Conservation (phyloP, 2,888 invertebrate genomes). For the Ochlodes sylvanus region DNA sequence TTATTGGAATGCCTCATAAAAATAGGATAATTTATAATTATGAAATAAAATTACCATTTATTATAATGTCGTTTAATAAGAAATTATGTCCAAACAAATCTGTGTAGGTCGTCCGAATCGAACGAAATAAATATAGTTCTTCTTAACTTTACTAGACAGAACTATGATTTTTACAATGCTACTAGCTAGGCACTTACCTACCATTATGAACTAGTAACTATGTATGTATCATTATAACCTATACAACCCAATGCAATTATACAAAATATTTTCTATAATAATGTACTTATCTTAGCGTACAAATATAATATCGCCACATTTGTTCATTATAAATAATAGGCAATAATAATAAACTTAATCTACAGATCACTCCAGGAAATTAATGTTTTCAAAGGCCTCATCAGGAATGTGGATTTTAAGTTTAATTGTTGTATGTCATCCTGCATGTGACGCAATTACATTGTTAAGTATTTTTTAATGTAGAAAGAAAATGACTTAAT, state of each 20-base stretch:
- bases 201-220: constrained; percentile 59
- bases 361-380: constrained; percentile 46
- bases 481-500: too few species aligned
- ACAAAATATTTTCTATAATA: constrained; percentile 77
- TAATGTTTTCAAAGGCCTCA: constrained; percentile 47
- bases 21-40: neutral
- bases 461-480: too few species aligned
- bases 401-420: constrained; percentile 59
- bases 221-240: constrained; percentile 58
- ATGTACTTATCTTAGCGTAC: constrained; percentile 73
- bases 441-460: too few species aligned
- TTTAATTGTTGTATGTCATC: neutral
- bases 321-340: constrained; percentile 69
- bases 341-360: constrained; percentile 53
- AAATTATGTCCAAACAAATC: constrained; percentile 65
- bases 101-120: constrained; percentile 65
- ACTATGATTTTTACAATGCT: constrained; percentile 72
- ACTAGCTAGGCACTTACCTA: constrained; percentile 47
- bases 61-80: constrained; percentile 64
- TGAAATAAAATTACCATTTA: constrained; percentile 69
- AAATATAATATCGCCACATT: constrained; percentile 74
- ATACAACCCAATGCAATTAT: constrained; percentile 83
- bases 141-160: constrained; percentile 69
- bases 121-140: constrained; percentile 77
- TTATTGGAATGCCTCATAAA: too few species aligned